phyloP scores from a whole-genome alignment of 1,140 invertebrate species.

The Aphelinus atriplicis region DNA sequence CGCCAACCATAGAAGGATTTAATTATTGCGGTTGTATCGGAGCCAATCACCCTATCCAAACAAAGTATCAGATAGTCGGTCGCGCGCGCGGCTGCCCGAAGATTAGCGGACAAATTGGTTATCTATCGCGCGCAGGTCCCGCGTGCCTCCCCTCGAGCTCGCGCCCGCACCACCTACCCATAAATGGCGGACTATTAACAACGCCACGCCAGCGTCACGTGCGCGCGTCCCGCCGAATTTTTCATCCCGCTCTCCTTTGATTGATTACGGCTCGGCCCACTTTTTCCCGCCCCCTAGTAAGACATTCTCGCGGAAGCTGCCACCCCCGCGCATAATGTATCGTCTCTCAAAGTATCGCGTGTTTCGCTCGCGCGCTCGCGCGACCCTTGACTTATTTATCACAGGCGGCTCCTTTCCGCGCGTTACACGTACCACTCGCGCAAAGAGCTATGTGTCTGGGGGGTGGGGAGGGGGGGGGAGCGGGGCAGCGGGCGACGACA shows the following conservation, averaged over 20 bases:
- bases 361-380: not conserved
- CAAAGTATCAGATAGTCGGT: not conserved
- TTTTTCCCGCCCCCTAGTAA: not conserved
- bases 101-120: slow-evolving; percentile 26
- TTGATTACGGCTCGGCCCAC: slow-evolving; percentile 2
- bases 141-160: no score
- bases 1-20: no score
- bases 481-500: not conserved
- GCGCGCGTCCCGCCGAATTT: slow-evolving; percentile 23
- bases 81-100: not conserved
- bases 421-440: not conserved
- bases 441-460: slow-evolving; percentile 7
- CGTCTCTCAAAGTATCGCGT: slow-evolving; percentile 30
- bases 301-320: slow-evolving; percentile 5
- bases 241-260: slow-evolving; percentile 22
- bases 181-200: slow-evolving; percentile 29
- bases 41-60: no score
- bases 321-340: slow-evolving; percentile 15
- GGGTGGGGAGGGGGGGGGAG: no score
- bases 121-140: slow-evolving; percentile 18
- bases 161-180: not conserved
- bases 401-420: not conserved
- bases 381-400: slow-evolving; percentile 35
- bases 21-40: no score
- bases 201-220: slow-evolving; percentile 19